Conservation (phyloP, 2,113 vertebrate species). For the Corythoichthys haematopterus region DNA sequence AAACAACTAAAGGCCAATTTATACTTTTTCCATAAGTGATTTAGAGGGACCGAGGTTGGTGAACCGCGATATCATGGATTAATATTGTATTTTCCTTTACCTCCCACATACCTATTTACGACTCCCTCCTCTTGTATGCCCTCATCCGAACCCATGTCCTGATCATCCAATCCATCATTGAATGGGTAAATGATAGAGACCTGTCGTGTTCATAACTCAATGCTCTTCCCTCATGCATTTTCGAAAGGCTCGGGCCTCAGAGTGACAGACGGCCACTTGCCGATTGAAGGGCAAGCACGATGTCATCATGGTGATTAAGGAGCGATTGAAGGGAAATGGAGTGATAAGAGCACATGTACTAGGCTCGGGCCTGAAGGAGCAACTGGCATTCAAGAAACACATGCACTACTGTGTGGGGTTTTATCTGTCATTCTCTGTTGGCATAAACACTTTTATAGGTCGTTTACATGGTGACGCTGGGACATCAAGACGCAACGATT, state of each 20-base stretch:
- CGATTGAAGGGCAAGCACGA: slow-evolving; percentile 54
- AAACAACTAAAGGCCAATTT: too few species aligned
- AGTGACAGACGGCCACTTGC: slow-evolving; percentile 49
- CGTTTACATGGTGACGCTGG: too few species aligned
- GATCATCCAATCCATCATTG: slow-evolving; percentile 9
- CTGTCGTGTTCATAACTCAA: slow-evolving; percentile 23
- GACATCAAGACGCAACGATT: too few species aligned
- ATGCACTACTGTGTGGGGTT: slow-evolving; percentile 25
- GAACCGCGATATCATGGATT: too few species aligned
- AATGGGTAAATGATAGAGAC: slow-evolving; percentile 22
- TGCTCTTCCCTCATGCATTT: slow-evolving; percentile 25
- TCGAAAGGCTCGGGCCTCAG: slow-evolving; percentile 26
- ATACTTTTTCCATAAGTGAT: too few species aligned
- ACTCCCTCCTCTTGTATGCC: neutral
- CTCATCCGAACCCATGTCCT: neutral
- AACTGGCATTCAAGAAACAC: slow-evolving; percentile 63
- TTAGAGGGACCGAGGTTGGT: too few species aligned
- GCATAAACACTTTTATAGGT: neutral
- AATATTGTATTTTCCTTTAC: neutral
- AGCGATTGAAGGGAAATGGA: slow-evolving; percentile 61
- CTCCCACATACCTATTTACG: neutral
- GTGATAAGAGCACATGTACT: slow-evolving; percentile 63
- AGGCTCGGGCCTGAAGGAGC: slow-evolving; percentile 57
- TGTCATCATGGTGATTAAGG: slow-evolving; percentile 60
- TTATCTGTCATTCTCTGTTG: slow-evolving; percentile 10